Evolutionary conservation across 1,140 invertebrate species (phyloP).

Genomic region (Drosophila sp.): DNA sequence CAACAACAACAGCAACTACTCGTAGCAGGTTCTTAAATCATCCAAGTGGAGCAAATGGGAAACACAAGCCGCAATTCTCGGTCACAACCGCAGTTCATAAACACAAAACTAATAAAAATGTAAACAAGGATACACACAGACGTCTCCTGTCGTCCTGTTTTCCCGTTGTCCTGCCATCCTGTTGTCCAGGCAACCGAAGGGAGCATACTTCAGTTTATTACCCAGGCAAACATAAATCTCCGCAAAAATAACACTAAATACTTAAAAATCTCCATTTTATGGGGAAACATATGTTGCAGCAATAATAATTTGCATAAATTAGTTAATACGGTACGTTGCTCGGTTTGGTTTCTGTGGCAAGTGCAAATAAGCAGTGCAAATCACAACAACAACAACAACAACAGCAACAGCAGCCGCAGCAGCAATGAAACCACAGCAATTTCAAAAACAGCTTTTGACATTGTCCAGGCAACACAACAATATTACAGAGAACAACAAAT

Average conservation of each 20-base stretch:
- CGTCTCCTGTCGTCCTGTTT: constrained; percentile 36
- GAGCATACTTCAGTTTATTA: constrained; percentile 66
- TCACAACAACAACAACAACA: constrained; percentile 40
- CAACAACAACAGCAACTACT: constrained; percentile 7
- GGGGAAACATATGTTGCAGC: constrained; percentile 78
- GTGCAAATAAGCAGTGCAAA: constrained; percentile 67
- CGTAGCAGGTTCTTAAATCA: constrained; percentile 39
- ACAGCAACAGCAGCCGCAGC: no score
- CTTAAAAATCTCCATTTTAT: constrained; percentile 83
- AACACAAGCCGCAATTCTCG: constrained; percentile 29
- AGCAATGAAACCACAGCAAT: constrained; percentile 69
- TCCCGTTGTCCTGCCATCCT: constrained; percentile 18
- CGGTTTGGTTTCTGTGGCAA: constrained; percentile 62
- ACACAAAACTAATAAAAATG: constrained; percentile 80
- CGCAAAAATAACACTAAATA: constrained; percentile 79
- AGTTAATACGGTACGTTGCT: constrained; percentile 60
- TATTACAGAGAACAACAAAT: constrained; percentile 73
- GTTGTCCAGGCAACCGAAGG: constrained; percentile 33
- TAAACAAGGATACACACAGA: constrained; percentile 57
- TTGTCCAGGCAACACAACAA: constrained; percentile 67
- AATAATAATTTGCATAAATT: constrained; percentile 84
- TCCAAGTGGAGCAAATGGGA: constrained; percentile 41
- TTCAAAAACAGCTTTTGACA: constrained; percentile 80
- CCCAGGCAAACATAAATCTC: constrained; percentile 69
- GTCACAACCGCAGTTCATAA: constrained; percentile 62